phyloP scores from a whole-genome alignment of 2,113 vertebrate species.

The Limnothrissa miodon region DNA sequence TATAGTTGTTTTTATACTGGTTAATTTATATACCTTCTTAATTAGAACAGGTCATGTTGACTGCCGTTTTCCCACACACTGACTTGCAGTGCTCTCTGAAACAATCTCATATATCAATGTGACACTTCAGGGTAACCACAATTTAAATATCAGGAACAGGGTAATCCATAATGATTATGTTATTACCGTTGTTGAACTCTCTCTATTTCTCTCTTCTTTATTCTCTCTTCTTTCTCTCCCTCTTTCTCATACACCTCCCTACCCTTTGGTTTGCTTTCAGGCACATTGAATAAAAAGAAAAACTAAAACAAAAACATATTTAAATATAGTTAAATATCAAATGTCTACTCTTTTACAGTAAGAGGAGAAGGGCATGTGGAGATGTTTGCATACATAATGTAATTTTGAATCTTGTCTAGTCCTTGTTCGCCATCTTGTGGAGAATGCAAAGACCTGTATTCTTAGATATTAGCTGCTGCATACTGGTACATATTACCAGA shows the following conservation, averaged over 20 bases:
- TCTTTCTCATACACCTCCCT: neutral
- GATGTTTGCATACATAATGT: too few species aligned
- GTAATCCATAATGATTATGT: neutral
- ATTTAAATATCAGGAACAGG: conserved; percentile 4
- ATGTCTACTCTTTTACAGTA: too few species aligned
- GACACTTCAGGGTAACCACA: neutral
- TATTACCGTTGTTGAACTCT: neutral
- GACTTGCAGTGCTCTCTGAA: neutral
- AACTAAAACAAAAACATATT: too few species aligned
- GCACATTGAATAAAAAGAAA: too few species aligned
- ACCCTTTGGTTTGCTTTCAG: neutral
- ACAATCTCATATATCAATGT: neutral
- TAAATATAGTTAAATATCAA: too few species aligned
- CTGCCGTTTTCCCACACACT: neutral
- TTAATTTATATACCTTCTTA: neutral
- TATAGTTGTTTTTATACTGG: neutral
- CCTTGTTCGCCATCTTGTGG: neutral
- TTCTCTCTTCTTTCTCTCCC: neutral
- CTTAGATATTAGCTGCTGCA: neutral
- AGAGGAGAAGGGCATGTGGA: too few species aligned
- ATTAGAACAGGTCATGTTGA: neutral
- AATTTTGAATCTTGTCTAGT: neutral
- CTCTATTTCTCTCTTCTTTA: neutral
- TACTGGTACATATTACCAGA: neutral
- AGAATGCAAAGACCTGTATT: neutral